Percentiles rank a stretch among this genome's conserved stretches.
Conservation (phyloP, 1,140 invertebrate genomes). For the Hormaphis cornu region DNA sequence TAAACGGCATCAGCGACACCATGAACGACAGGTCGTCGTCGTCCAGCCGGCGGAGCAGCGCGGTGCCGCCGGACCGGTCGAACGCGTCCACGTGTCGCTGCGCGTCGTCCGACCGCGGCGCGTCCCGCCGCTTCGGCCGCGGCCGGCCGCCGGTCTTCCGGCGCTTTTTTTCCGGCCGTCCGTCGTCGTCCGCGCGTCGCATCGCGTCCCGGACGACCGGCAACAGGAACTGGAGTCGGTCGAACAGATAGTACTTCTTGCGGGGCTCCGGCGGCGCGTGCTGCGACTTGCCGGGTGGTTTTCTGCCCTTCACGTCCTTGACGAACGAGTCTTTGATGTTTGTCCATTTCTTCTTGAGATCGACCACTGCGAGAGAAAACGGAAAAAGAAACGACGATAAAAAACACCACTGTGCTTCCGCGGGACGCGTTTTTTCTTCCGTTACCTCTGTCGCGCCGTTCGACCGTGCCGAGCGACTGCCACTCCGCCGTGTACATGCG, state of each 20-base stretch:
- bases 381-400: background rate
- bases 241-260: slow-evolving; percentile 17
- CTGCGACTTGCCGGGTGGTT: background rate
- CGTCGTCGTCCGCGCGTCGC: background rate
- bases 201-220: background rate
- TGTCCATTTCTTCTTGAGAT: slow-evolving; percentile 16
- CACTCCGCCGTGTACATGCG: slow-evolving; percentile 7
- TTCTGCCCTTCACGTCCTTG: slow-evolving; percentile 13
- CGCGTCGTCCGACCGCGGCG: background rate
- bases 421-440: too few species aligned
- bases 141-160: background rate
- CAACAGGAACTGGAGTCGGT: slow-evolving; percentile 6
- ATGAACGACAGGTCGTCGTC: slow-evolving; percentile 29
- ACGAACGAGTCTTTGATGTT: slow-evolving; percentile 29
- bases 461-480: background rate
- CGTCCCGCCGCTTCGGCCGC: background rate
- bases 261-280: background rate
- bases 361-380: background rate
- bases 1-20: slow-evolving; percentile 19
- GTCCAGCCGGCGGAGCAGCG: slow-evolving; percentile 1
- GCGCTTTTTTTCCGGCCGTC: background rate
- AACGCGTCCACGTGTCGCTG: background rate
- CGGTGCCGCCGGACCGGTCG: background rate
- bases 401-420: too few species aligned
- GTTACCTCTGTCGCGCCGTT: slow-evolving; percentile 13